A percentile compares a stretch with the other conserved stretches of the same genome.
Evolutionary conservation across 2,797 vertebrate genomes (phyloP).

Genomic region (Falco concolor): DNA sequence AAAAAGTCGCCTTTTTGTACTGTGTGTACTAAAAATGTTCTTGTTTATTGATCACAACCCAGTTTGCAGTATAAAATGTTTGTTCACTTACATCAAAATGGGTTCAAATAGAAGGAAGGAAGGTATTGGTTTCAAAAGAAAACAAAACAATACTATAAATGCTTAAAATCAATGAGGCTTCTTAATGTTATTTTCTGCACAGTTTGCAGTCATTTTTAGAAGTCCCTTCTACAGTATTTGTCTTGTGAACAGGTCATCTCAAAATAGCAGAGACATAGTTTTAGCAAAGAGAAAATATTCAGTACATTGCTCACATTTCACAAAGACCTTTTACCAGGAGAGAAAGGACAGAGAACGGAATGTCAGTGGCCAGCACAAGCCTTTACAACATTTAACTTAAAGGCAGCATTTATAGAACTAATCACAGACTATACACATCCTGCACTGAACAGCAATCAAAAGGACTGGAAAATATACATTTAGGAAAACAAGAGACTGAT

Average conservation of each 20-base stretch:
- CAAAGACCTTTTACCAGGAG: constrained; percentile 53
- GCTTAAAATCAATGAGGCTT: constrained; percentile 66
- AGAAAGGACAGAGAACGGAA: constrained; percentile 39
- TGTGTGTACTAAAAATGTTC: constrained; percentile 63
- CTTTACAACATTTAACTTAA: constrained; percentile 83
- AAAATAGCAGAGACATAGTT: constrained; percentile 62
- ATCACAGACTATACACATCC: constrained; percentile 81
- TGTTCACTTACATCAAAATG: constrained; percentile 77
- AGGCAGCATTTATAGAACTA: constrained; percentile 74
- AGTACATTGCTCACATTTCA: constrained; percentile 57
- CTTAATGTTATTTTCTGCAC: constrained; percentile 41
- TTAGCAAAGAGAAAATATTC: constrained; percentile 38
- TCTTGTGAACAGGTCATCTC: constrained; percentile 75
- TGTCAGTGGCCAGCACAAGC: constrained; percentile 86
- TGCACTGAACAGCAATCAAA: constrained; percentile 73
- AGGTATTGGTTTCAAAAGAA: constrained; percentile 29
- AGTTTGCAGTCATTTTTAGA: constrained; percentile 60
- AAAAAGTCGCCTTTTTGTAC: constrained; percentile 61
- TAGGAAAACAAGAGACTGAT: constrained; percentile 71
- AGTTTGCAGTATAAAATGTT: constrained; percentile 71
- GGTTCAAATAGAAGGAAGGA: constrained; percentile 43
- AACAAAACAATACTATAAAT: constrained; percentile 77
- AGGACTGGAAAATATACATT: constrained; percentile 72
- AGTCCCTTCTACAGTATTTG: constrained; percentile 72
- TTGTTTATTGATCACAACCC: constrained; percentile 64